These are phyloP conservation scores for Electrona antarctica DNA, from an alignment of 2,113 vertebrate genomes.

Conservation along the genomic window DNA sequence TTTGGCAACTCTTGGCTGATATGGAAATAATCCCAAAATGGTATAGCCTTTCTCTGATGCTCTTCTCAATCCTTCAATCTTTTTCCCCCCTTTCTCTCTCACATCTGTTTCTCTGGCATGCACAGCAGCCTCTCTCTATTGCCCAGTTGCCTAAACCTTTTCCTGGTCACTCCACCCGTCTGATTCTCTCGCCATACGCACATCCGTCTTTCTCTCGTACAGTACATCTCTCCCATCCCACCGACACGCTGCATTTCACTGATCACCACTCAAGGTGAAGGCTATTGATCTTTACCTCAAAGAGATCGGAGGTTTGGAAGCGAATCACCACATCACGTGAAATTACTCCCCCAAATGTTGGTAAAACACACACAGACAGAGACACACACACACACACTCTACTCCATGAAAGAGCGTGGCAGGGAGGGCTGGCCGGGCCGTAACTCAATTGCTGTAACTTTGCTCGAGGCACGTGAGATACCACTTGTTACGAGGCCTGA, in stretches of 20 bases:
- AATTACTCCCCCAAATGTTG: constrained; percentile 10
- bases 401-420: constrained; percentile 28
- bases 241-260: not conserved
- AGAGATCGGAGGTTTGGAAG: constrained; percentile 13
- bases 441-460: constrained; percentile 59
- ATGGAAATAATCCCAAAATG: no score
- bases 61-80: no score
- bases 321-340: constrained; percentile 43
- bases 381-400: no score
- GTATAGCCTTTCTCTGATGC: no score
- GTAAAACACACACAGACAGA: constrained; percentile 17
- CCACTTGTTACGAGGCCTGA: constrained; percentile 17
- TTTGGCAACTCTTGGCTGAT: no score
- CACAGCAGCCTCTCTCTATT: no score
- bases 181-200: not conserved
- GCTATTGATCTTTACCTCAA: no score
- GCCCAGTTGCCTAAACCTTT: no score
- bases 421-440: not conserved
- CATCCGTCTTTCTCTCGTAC: no score
- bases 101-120: no score
- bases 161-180: not conserved
- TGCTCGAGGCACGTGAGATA: constrained; percentile 53
- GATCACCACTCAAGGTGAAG: constrained; percentile 2
- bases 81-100: no score
- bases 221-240: not conserved